Percentiles rank a stretch among this genome's conserved stretches.
Evolutionary conservation across 2,113 vertebrate species (phyloP).

Genomic region (Scomber japonicus): DNA sequence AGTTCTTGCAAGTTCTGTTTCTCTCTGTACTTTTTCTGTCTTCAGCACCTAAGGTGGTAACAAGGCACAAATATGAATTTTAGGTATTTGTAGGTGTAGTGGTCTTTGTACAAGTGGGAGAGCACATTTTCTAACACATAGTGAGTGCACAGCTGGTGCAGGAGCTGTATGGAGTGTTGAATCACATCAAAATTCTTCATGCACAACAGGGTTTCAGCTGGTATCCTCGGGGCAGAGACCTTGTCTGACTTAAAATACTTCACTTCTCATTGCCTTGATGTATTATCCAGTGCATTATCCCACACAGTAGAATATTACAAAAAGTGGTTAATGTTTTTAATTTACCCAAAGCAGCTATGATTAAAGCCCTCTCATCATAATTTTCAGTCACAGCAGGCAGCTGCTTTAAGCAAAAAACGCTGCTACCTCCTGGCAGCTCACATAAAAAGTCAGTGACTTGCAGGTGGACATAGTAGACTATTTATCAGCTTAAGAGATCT

Average conservation of each 20-base stretch:
- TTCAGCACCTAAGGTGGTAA: constrained; percentile 13
- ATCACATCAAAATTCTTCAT: constrained; percentile 2
- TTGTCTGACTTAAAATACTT: background rate
- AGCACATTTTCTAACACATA: background rate
- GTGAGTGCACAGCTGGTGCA: constrained; percentile 18
- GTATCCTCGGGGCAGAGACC: constrained; percentile 12
- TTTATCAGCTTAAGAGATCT: background rate
- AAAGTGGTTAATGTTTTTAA: background rate
- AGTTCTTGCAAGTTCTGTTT: constrained; percentile 46
- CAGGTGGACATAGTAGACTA: background rate
- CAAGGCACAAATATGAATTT: background rate
- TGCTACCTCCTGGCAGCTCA: too few species aligned
- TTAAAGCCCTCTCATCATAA: background rate
- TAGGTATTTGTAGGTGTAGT: constrained; percentile 53
- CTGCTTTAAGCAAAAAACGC: too few species aligned
- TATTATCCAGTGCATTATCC: background rate
- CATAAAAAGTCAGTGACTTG: too few species aligned
- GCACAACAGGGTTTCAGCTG: background rate
- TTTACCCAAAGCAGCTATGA: background rate
- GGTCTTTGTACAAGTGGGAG: constrained; percentile 2
- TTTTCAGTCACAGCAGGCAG: too few species aligned
- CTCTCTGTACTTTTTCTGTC: constrained; percentile 17
- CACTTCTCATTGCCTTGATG: background rate
- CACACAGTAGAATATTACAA: background rate
- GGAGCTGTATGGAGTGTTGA: background rate